Evolutionary conservation across 2,797 vertebrate genomes (phyloP).

Genomic region (Scomberomorus guttatus): DNA sequence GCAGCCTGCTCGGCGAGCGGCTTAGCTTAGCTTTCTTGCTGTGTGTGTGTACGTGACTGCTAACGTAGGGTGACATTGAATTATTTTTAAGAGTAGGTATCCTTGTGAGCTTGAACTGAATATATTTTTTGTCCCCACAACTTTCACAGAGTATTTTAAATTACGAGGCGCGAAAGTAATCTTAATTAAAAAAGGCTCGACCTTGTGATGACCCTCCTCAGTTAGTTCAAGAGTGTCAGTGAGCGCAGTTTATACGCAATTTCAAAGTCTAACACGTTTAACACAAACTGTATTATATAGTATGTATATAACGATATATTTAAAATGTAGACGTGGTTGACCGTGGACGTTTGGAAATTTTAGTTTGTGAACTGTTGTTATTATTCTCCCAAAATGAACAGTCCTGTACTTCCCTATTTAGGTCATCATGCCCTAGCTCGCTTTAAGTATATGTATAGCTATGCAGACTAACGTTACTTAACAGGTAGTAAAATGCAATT

Average conservation of each 20-base stretch:
- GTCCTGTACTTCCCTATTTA: neutral
- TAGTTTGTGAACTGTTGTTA: neutral
- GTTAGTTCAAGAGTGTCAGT: conserved; percentile 51
- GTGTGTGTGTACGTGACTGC: conserved; percentile 11
- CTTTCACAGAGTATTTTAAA: neutral
- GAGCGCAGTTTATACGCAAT: conserved; percentile 51
- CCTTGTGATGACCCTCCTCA: conserved; percentile 81
- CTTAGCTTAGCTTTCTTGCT: conserved; percentile 53
- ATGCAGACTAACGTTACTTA: neutral
- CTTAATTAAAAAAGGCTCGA: conserved; percentile 49
- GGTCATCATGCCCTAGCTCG: neutral
- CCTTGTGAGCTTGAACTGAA: neutral
- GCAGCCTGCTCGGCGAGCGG: conserved; percentile 15
- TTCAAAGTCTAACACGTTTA: too few relatives aligned
- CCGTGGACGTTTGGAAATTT: rapidly evolving
- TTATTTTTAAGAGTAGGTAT: neutral
- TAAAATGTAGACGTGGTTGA: rapidly evolving
- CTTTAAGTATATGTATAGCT: neutral
- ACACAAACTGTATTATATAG: neutral
- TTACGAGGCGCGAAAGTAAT: neutral
- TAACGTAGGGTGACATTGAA: conserved; percentile 73
- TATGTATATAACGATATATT: neutral
- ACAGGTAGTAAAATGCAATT: neutral
- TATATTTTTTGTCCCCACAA: rapidly evolving
- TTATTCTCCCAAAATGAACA: neutral